Percentiles rank a stretch among this genome's conserved stretches.
Evolutionary conservation across 2,797 vertebrate genomes (phyloP).

Genomic region (Phoebastria nigripes): DNA sequence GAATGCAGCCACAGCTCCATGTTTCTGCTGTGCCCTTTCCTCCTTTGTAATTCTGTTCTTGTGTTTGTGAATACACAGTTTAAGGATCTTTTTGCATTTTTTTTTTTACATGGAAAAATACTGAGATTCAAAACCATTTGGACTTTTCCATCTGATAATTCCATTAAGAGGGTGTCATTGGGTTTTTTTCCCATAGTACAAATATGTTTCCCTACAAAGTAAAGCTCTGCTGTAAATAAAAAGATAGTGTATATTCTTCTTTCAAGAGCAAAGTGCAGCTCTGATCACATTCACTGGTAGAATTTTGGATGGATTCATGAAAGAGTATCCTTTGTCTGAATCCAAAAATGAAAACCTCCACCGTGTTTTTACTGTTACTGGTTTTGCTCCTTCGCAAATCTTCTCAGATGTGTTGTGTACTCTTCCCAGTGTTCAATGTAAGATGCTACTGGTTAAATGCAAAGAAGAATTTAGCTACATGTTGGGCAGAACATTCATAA

Average conservation of each 20-base stretch:
- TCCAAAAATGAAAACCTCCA: not conserved
- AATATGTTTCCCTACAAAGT: not conserved
- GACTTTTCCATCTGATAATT: not conserved
- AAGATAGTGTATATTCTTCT: not conserved
- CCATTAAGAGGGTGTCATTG: not conserved
- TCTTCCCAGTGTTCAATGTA: not conserved
- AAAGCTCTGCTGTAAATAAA: not conserved
- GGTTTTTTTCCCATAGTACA: fast-evolving
- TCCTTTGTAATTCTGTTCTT: not conserved
- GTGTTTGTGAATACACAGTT: not conserved
- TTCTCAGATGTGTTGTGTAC: not conserved
- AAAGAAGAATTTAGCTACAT: not conserved
- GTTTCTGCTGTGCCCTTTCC: not conserved
- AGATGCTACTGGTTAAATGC: not conserved
- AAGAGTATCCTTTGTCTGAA: not conserved
- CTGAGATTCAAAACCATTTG: not conserved
- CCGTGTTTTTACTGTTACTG: not conserved
- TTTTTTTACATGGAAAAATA: not conserved
- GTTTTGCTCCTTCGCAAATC: not conserved
- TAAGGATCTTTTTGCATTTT: not conserved
- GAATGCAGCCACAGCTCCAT: fast-evolving
- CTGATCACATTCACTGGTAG: not conserved
- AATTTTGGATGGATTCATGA: not conserved
- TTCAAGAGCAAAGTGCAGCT: not conserved
- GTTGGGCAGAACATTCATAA: not conserved